Conservation (phyloP, 2,797 vertebrate genomes). For the Gorsachius magnificus region DNA sequence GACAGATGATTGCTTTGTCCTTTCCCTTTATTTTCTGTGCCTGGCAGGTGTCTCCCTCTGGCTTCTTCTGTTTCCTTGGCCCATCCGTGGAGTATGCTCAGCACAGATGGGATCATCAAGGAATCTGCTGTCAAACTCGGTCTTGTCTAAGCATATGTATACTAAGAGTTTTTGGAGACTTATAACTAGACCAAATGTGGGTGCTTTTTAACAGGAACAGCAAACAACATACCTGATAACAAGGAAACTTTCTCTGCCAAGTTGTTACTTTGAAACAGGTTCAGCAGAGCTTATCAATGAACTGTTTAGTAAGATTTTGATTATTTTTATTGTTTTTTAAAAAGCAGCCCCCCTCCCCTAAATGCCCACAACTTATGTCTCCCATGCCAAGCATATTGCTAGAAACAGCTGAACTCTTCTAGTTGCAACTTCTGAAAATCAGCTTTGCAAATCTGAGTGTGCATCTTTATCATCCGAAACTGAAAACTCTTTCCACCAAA, state of each 20-base stretch:
- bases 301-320: background rate
- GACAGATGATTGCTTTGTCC: conserved; percentile 11
- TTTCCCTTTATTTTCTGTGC: background rate
- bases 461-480: background rate
- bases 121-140: conserved; percentile 30
- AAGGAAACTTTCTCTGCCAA: background rate
- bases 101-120: conserved; percentile 48
- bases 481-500: background rate
- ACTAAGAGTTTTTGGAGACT: background rate
- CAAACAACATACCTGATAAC: conserved; percentile 19
- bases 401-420: background rate
- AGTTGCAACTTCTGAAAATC: background rate
- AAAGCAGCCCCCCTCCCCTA: background rate
- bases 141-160: conserved; percentile 28
- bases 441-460: background rate
- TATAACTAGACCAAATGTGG: conserved; percentile 6
- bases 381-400: background rate
- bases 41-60: background rate
- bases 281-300: background rate
- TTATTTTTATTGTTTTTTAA: background rate
- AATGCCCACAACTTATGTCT: background rate
- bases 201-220: conserved; percentile 41
- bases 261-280: background rate
- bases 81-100: background rate
- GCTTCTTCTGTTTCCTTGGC: background rate